phyloP scores from a whole-genome alignment of 2,888 invertebrate species.

The Ormyrus thymus region DNA sequence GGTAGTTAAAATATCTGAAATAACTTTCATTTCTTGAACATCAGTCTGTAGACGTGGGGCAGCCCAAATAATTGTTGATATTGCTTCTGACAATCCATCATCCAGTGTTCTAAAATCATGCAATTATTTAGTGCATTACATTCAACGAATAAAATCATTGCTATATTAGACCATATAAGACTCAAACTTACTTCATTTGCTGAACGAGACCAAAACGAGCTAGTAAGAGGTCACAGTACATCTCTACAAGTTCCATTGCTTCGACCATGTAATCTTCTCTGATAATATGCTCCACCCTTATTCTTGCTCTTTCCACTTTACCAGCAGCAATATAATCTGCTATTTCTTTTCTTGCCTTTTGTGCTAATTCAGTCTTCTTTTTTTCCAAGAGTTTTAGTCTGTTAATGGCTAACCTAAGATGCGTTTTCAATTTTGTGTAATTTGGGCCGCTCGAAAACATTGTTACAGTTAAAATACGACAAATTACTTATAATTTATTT shows the following conservation, averaged over 20 bases:
- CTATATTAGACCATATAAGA: not conserved
- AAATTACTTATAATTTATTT: constrained; percentile 3
- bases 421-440: constrained; percentile 97
- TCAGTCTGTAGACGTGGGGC: constrained; percentile 94
- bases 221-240: constrained; percentile 97
- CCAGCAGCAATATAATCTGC: constrained; percentile 94
- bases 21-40: constrained; percentile 84
- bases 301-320: constrained; percentile 92
- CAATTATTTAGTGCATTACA: not conserved
- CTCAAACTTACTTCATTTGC: constrained; percentile 88
- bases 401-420: constrained; percentile 93
- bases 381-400: constrained; percentile 96
- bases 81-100: constrained; percentile 95
- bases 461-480: constrained; percentile 50
- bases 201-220: constrained; percentile 97
- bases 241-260: constrained; percentile 99
- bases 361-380: constrained; percentile 97
- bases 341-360: constrained; percentile 97
- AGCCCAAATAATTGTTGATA: constrained; percentile 97
- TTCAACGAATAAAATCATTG: not conserved
- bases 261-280: constrained; percentile 99
- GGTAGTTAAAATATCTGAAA: constrained; percentile 90
- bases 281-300: constrained; percentile 98
- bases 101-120: constrained; percentile 81
- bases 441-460: constrained; percentile 96